Conservation (phyloP, 2,888 invertebrate genomes). For the Euplagia quadripunctaria region DNA sequence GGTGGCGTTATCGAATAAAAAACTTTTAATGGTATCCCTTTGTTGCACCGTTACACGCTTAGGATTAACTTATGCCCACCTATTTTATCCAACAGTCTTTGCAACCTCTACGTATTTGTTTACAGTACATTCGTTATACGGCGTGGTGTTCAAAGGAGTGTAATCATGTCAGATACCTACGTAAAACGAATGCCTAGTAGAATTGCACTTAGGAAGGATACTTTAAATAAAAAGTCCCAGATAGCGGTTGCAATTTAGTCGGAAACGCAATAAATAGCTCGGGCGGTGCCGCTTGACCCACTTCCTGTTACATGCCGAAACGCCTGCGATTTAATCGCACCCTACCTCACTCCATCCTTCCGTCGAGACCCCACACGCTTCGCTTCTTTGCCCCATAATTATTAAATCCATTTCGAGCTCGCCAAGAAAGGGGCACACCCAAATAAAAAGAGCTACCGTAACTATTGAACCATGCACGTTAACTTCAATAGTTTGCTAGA, state of each 20-base stretch:
- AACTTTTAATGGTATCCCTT: constrained; percentile 83
- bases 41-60: constrained; percentile 56
- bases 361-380: constrained; percentile 80
- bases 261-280: constrained; percentile 85
- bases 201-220: constrained; percentile 45
- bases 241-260: constrained; percentile 80
- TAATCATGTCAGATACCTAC: constrained; percentile 22
- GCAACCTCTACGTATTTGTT: constrained; percentile 17
- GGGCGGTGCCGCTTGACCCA: constrained; percentile 85
- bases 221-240: constrained; percentile 59
- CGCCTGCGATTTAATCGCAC: constrained; percentile 85
- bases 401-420: constrained; percentile 80
- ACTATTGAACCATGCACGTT: constrained; percentile 52
- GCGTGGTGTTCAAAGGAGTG: neutral
- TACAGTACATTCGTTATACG: neutral
- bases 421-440: constrained; percentile 74
- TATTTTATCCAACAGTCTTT: constrained; percentile 37
- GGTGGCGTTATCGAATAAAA: constrained; percentile 79
- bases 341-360: constrained; percentile 79
- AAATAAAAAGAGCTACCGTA: constrained; percentile 57
- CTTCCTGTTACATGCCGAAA: constrained; percentile 86
- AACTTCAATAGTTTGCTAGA: constrained; percentile 45
- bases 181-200: constrained; percentile 25
- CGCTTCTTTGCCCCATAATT: constrained; percentile 82
- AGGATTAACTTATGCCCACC: constrained; percentile 55